Evolutionary conservation across 2,797 vertebrate species (phyloP), one percentile per base, ranked within the genome.

Genomic region (Eptatretus atami): DNA sequence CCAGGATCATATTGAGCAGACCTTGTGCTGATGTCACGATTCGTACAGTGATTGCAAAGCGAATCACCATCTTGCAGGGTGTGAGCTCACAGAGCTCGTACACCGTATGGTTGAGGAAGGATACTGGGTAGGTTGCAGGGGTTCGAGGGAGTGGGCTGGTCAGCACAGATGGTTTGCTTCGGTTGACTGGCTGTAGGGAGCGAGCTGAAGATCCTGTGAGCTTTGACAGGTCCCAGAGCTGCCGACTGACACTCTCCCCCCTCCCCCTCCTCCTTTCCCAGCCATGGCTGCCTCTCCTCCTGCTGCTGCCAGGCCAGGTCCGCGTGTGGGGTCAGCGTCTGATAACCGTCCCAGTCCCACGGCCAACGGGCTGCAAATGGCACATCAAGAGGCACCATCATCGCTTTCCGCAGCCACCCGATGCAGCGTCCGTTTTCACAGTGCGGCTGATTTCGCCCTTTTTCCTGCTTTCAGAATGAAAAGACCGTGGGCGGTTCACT

Each of bases 141-240:
- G 25, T n/a, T 61, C 10, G 57, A 61, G 57, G 57, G 57, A 61
- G 57, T 12, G 25, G 57, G 25, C n/a, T 61, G 57, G 57, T n/a
- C 57, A 61, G 57, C 57, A 25, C 57, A 61, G 57, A 61, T 61
- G 57, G 57, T 61, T 61, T 12, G 57, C 57, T 25, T 61, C 57
- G n/a, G 25, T n/a, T n/a, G n/a, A n/a, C 57, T 25, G 57, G 57
- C 57, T 25, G 12, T 61, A 25, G 57, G 57, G 57, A 61, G 25
- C 57, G n/a, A n/a, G 25, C 57, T 10, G 57, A 61, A 61, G 57
- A 61, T n/a, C 25, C n/a, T 25, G n/a, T 61, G 57, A 61, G 57
- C n/a, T 61, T 61, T 61, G 57, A 61, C 57, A 61, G 57, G 57
- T 61, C 57, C 25, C 57, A n/a, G n/a, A 61, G 57, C 57, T 25